Evolutionary conservation across 2,888 invertebrate species (phyloP), one percentile per base, ranked within the genome.

Genomic region (Eristalis tenax): DNA sequence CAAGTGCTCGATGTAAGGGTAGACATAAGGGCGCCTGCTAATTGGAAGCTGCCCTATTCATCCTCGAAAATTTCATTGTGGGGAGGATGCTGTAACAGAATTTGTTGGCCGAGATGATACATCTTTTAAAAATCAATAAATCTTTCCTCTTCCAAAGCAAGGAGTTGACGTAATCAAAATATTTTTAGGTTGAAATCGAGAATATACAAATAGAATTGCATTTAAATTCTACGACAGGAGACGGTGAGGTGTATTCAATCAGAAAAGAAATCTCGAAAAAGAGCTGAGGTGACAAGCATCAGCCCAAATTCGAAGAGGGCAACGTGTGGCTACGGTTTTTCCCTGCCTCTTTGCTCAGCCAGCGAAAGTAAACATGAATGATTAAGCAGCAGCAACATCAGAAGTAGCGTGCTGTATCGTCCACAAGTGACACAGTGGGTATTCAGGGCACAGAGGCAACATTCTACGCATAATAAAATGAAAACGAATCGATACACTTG

Each of bases 71-170:
- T 38, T 13, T 2, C 50, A 5, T 18, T 18, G 3, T 8, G 50
- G 6, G 50, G 18, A 8, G 50, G 50, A 50, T 50, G 50, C 50
- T 50, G 50, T 50, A 50, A 50, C 50, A 50, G n/a, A 50, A 4
- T 59, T 59, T 23, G 23, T 23, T 13, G 59, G 6, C 18, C 18
- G 59, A 23, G 26, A 59, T 59, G 59, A 26, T 26, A 26, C 26
- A 59, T 59, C 26, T 15, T 28, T n/a, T 18, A 28, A 68, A 82
- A 86, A 82, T 86, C 85, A 69, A 85, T 85, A 84, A 74, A 28
- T 50, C 18, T 50, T 63, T 38, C 23, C 40, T 75, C 4, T 40
- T 68, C 32, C 71, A 57, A 79, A 22, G 32, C 11, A 2, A 66
- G 61, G 61, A 6, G 80, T 63, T 80, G 80, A 80, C 73, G 80